These are phyloP conservation scores for Coenobita brevimanus DNA, from an alignment of 1,140 invertebrate species.

Conservation along the genomic window DNA sequence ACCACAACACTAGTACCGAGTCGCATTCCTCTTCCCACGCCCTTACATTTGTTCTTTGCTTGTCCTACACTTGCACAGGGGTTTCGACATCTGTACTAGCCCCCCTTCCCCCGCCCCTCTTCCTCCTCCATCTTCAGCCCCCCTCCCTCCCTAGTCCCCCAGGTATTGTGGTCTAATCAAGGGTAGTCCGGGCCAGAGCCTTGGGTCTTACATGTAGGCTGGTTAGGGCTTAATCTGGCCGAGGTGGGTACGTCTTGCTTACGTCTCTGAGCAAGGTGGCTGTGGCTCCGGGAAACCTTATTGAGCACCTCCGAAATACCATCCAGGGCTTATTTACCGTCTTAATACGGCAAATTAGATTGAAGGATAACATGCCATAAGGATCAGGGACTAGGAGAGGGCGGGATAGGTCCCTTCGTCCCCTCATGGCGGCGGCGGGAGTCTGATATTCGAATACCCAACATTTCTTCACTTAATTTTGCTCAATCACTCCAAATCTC, in stretches of 20 bases:
- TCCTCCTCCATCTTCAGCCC: too few relatives aligned
- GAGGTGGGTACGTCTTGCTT: neutral
- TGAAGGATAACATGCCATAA: slow-evolving; percentile 64
- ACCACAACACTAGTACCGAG: neutral
- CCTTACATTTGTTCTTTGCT: slow-evolving; percentile 64
- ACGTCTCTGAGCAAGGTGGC: slow-evolving; percentile 38
- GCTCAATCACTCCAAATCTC: slow-evolving; percentile 68
- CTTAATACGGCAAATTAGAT: slow-evolving; percentile 60
- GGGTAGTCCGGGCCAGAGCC: neutral
- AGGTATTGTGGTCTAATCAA: slow-evolving; percentile 51
- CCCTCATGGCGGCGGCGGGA: slow-evolving; percentile 21
- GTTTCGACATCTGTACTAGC: slow-evolving; percentile 57
- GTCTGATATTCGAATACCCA: slow-evolving; percentile 64
- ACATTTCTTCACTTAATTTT: slow-evolving; percentile 69
- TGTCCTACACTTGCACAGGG: slow-evolving; percentile 63
- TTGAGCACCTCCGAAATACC: slow-evolving; percentile 67
- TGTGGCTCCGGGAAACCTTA: slow-evolving; percentile 54
- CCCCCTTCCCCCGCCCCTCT: too few relatives aligned
- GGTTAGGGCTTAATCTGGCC: slow-evolving; percentile 23
- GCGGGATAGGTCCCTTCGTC: slow-evolving; percentile 59
- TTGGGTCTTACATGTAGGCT: slow-evolving; percentile 32
- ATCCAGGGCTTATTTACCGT: slow-evolving; percentile 62
- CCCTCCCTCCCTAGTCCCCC: too few relatives aligned
- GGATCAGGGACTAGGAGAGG: slow-evolving; percentile 35
- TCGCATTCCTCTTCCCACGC: slow-evolving; percentile 33